phyloP scores from a whole-genome alignment of 2,888 invertebrate genomes.

The Gastracanthus pulcherrimus region DNA sequence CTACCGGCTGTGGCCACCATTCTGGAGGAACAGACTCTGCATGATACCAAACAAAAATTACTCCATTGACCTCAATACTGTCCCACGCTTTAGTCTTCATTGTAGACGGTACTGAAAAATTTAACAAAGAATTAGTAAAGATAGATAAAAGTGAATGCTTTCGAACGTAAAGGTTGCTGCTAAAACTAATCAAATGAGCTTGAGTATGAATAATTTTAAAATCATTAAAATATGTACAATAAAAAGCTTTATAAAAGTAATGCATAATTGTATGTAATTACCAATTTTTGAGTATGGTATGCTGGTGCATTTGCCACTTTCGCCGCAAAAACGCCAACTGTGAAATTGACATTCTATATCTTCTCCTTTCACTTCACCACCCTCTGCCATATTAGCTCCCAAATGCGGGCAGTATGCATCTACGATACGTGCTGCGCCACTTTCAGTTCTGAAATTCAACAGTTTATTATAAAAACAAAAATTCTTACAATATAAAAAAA shows the following conservation, averaged over 20 bases:
- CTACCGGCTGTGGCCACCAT: constrained; percentile 83
- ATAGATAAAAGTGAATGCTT: too few species aligned
- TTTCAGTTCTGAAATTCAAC: constrained; percentile 73
- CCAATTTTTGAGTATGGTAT: constrained; percentile 84
- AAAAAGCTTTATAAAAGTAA: background rate
- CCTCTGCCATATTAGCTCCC: constrained; percentile 91
- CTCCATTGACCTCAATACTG: constrained; percentile 84
- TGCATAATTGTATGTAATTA: background rate
- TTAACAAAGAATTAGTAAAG: background rate
- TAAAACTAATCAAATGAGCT: background rate
- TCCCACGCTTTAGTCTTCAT: constrained; percentile 86
- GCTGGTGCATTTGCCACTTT: constrained; percentile 85
- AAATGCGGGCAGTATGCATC: constrained; percentile 95
- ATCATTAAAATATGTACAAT: background rate
- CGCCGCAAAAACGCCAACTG: constrained; percentile 88
- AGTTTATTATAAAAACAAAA: background rate
- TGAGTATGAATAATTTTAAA: background rate
- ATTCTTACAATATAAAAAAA: too few species aligned
- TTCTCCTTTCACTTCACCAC: constrained; percentile 87
- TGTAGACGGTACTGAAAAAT: constrained; percentile 82
- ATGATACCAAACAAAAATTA: constrained; percentile 91
- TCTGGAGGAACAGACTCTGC: constrained; percentile 84
- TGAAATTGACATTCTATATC: constrained; percentile 95
- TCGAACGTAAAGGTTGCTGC: background rate
- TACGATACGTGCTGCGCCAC: constrained; percentile 83